Conservation (phyloP, 2,113 vertebrate species). For the Chlorocebus sabaeus region DNA sequence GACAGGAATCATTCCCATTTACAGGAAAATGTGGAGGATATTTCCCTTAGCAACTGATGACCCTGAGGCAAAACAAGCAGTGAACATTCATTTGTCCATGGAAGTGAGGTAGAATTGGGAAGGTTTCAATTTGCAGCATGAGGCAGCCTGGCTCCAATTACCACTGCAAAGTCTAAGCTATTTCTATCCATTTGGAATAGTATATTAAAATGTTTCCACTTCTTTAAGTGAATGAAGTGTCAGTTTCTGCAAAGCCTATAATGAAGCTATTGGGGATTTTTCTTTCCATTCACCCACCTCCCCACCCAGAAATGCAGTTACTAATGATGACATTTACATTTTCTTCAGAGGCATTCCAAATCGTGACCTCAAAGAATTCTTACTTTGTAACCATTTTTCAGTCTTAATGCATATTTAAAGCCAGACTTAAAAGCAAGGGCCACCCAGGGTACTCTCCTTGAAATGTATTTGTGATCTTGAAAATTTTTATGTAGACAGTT, state of each 20-base stretch:
- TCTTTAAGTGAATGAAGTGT: background rate
- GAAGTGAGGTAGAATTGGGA: background rate
- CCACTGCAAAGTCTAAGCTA: background rate
- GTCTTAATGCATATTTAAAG: conserved; percentile 25
- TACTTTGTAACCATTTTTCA: background rate
- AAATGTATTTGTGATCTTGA: background rate
- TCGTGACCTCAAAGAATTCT: background rate
- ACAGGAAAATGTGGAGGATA: background rate
- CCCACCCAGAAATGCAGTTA: background rate
- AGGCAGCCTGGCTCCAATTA: background rate
- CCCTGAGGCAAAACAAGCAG: background rate
- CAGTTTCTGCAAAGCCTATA: background rate
- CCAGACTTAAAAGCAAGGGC: background rate
- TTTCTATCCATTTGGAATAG: conserved; percentile 24
- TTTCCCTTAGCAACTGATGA: background rate
- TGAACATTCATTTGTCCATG: background rate
- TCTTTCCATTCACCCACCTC: background rate
- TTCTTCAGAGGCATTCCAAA: background rate
- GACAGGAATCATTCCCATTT: background rate
- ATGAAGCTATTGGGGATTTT: conserved; percentile 3
- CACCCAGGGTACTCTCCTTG: conserved; percentile 23
- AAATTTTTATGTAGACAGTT: conserved; percentile 43
- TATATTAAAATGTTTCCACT: conserved; percentile 9
- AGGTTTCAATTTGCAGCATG: background rate
- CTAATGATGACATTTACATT: background rate